phyloP scores from a whole-genome alignment of 2,888 invertebrate genomes.

The Oscheius sp. region DNA sequence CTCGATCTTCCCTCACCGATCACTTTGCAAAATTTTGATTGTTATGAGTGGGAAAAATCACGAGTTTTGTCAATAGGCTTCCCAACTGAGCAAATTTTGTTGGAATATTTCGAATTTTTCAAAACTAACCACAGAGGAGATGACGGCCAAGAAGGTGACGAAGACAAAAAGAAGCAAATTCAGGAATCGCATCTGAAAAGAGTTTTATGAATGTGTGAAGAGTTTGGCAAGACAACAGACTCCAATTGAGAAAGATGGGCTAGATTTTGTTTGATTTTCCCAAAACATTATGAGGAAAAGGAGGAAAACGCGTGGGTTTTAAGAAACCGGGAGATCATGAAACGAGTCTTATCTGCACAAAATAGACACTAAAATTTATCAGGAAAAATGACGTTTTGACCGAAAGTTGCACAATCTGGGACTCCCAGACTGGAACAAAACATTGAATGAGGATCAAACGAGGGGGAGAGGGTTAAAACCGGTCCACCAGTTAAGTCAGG shows the following conservation, averaged over 20 bases:
- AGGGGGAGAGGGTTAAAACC: neutral
- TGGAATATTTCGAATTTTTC: no score
- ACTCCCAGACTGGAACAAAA: neutral
- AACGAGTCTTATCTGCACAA: neutral
- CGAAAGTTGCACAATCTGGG: neutral
- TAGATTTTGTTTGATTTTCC: neutral
- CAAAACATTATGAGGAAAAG: neutral
- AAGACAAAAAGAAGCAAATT: conserved; percentile 35
- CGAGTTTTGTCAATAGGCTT: no score
- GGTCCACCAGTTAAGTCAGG: no score
- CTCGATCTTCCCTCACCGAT: no score
- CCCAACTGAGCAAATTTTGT: no score
- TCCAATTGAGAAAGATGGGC: neutral
- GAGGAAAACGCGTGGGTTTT: neutral
- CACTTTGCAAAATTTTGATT: no score
- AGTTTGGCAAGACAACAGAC: no score
- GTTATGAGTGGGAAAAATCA: no score
- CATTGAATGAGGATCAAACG: neutral
- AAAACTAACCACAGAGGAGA: conserved; percentile 17
- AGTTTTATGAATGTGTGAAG: neutral
- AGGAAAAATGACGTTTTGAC: neutral
- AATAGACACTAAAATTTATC: neutral
- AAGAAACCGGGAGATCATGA: neutral
- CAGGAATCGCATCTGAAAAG: conserved; percentile 35
- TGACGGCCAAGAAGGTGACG: conserved; percentile 34